Conservation (phyloP, 2,113 vertebrate species). For the Hepsetus odoe region DNA sequence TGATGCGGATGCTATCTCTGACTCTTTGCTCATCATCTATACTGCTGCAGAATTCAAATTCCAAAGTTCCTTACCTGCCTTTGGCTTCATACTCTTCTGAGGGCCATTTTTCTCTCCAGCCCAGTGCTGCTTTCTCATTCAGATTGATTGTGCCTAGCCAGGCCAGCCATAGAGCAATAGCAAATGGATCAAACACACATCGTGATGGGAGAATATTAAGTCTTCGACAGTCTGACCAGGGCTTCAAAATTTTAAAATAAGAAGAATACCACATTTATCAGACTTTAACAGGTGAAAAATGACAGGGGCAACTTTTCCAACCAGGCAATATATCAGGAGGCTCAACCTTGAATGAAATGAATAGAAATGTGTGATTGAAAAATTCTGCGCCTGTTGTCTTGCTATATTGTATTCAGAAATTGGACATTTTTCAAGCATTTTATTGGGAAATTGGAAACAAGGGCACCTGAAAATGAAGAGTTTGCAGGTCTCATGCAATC, state of each 20-base stretch:
- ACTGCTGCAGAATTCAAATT: neutral
- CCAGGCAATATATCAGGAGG: neutral
- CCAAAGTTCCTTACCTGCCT: neutral
- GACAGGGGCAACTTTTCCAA: neutral
- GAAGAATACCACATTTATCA: neutral
- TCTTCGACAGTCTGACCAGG: neutral
- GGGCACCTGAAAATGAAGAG: neutral
- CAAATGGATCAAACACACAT: neutral
- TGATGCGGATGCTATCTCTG: neutral
- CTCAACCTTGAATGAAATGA: neutral
- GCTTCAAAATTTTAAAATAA: neutral
- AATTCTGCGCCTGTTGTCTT: neutral
- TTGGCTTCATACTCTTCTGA: neutral
- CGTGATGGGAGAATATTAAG: neutral
- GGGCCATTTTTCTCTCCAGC: neutral
- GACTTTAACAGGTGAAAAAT: neutral
- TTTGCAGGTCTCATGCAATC: neutral
- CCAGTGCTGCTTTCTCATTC: slow-evolving; percentile 10
- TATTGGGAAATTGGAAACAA: neutral
- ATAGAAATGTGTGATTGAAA: neutral
- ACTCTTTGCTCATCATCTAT: neutral
- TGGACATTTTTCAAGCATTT: neutral
- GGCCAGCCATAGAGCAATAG: neutral
- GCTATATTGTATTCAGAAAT: neutral
- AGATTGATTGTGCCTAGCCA: neutral